Evolutionary conservation across 2,797 vertebrate species (phyloP).

Genomic region (Parauchenoglanis punctatus): DNA sequence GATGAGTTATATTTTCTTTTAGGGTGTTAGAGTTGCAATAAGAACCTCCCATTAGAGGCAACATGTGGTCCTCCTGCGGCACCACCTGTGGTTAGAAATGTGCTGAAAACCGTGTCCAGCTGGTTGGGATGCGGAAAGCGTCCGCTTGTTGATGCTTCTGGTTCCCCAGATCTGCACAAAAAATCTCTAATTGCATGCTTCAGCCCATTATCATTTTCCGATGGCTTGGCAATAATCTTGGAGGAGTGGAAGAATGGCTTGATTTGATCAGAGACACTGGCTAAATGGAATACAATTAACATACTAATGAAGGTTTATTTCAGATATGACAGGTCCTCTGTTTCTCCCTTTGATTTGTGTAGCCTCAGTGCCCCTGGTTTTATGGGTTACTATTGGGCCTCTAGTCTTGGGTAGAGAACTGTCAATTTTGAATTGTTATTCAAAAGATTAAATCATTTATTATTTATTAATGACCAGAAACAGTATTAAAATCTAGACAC

Average conservation of each 20-base stretch:
- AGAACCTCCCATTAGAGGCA: conserved; percentile 13
- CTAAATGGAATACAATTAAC: conserved; percentile 46
- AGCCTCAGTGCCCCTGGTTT: conserved; percentile 8
- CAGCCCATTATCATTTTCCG: conserved; percentile 43
- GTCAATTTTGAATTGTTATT: conserved; percentile 20
- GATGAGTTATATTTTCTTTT: neutral
- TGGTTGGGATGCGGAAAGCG: conserved; percentile 30
- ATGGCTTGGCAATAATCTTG: conserved; percentile 53
- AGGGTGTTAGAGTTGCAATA: conserved; percentile 4
- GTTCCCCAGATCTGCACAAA: conserved; percentile 30
- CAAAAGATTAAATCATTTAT: conserved; percentile 13
- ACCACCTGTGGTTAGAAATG: conserved; percentile 39
- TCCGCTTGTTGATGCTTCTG: conserved; percentile 31
- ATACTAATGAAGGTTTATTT: conserved; percentile 50
- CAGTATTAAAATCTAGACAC: neutral
- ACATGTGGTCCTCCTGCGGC: conserved; percentile 20
- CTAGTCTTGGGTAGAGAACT: conserved; percentile 26
- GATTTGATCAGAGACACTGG: conserved; percentile 52
- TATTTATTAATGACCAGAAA: conserved; percentile 33
- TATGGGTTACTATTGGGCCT: conserved; percentile 18
- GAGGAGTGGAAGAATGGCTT: conserved; percentile 49
- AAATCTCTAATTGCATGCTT: conserved; percentile 49
- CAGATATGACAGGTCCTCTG: conserved; percentile 20
- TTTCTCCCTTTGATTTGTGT: conserved; percentile 30
- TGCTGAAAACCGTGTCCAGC: conserved; percentile 38